Evolutionary conservation across 2,888 invertebrate genomes (phyloP).

Genomic region (Actias luna): DNA sequence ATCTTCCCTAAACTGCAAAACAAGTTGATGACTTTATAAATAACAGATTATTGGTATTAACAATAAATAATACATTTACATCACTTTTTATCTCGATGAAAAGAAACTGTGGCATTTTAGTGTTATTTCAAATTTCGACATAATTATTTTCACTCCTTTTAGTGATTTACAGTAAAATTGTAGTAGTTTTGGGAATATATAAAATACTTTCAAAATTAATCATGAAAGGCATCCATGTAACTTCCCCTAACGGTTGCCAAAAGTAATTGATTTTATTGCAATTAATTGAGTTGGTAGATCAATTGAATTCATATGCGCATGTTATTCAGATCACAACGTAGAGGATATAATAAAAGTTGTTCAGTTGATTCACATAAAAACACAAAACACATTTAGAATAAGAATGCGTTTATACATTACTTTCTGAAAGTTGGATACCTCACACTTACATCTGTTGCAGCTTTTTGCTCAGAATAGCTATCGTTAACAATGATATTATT

Average conservation of each 20-base stretch:
- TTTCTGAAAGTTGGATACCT: too few relatives aligned
- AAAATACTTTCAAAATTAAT: neutral
- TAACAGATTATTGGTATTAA: neutral
- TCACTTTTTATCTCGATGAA: neutral
- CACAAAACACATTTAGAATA: too few relatives aligned
- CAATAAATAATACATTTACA: constrained; percentile 3
- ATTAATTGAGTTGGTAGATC: neutral
- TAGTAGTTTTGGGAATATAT: neutral
- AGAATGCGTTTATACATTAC: too few relatives aligned
- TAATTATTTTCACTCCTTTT: constrained; percentile 2
- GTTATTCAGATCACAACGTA: neutral
- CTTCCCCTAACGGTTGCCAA: neutral
- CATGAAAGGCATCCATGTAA: neutral
- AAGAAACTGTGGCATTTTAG: neutral
- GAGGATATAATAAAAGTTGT: too few relatives aligned
- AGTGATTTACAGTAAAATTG: neutral
- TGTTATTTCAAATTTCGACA: neutral
- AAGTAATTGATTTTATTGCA: neutral
- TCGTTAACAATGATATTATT: too few relatives aligned
- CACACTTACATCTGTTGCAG: too few relatives aligned
- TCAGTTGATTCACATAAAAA: too few relatives aligned
- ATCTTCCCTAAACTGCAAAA: constrained; percentile 9
- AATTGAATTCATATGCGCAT: neutral
- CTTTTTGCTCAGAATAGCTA: too few relatives aligned
- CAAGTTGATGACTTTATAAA: neutral